phyloP scores from a whole-genome alignment of 2,797 vertebrate genomes.

The Phrynocephalus vlangalii region DNA sequence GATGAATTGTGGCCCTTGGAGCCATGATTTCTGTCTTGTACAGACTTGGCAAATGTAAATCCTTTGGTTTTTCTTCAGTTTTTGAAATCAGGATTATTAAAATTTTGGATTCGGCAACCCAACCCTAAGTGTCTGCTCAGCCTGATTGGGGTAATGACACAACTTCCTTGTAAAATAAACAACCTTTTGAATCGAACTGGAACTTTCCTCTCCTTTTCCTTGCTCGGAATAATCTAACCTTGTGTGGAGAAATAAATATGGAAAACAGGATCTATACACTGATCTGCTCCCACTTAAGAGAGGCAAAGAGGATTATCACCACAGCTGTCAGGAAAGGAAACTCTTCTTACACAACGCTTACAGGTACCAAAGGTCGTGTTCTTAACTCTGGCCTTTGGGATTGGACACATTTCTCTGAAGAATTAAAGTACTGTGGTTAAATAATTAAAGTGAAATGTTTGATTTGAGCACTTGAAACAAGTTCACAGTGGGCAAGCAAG shows the following conservation, averaged over 20 bases:
- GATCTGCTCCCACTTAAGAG: slow-evolving; percentile 76
- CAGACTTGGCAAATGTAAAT: slow-evolving; percentile 40
- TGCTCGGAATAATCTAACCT: slow-evolving; percentile 33
- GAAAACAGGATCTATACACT: slow-evolving; percentile 63
- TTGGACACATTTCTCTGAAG: slow-evolving; percentile 45
- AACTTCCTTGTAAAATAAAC: slow-evolving; percentile 24
- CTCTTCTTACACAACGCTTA: slow-evolving; percentile 79
- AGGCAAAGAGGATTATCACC: slow-evolving; percentile 80
- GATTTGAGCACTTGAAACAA: slow-evolving; percentile 49
- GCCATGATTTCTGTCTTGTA: background rate
- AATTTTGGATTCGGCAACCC: background rate
- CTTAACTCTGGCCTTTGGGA: slow-evolving; percentile 73
- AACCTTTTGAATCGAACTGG: slow-evolving; percentile 18
- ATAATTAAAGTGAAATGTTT: slow-evolving; percentile 57
- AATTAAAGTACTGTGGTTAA: slow-evolving; percentile 50
- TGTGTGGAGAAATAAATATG: slow-evolving; percentile 63
- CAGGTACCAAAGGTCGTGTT: slow-evolving; percentile 87
- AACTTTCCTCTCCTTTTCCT: slow-evolving; percentile 4
- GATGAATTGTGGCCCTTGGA: background rate
- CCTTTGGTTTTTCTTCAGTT: background rate
- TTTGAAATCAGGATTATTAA: background rate
- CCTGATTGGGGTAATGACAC: slow-evolving; percentile 38
- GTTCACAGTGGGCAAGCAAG: slow-evolving; percentile 6
- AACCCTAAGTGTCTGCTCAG: background rate
- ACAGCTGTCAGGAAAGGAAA: slow-evolving; percentile 78